Conservation (phyloP, 1,140 invertebrate genomes). For the Camponotus floridanus region DNA sequence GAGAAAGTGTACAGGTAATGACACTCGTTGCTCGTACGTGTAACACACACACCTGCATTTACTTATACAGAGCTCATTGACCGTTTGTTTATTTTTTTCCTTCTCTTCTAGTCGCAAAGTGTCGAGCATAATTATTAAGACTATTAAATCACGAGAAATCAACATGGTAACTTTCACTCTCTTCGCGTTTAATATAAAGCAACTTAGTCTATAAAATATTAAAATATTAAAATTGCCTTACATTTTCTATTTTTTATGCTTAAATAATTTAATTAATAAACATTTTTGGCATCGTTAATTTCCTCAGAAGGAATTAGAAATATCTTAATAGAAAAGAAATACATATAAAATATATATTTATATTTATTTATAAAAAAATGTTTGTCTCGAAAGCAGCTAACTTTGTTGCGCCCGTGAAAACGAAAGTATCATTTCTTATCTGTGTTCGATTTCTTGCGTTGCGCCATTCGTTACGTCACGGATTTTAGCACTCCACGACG, state of each 20-base stretch:
- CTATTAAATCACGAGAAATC: slow-evolving; percentile 44
- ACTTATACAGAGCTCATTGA: slow-evolving; percentile 26
- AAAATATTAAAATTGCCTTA: background rate
- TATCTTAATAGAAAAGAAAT: background rate
- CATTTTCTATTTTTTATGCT: background rate
- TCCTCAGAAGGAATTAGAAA: background rate
- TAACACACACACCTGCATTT: slow-evolving; percentile 19
- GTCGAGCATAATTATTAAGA: slow-evolving; percentile 43
- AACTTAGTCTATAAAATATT: background rate
- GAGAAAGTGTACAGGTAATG: slow-evolving; percentile 65
- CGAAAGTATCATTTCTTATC: background rate
- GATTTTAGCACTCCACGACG: slow-evolving; percentile 28
- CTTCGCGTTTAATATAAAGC: slow-evolving; percentile 1
- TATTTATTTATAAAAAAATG: background rate
- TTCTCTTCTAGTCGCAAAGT: slow-evolving; percentile 9
- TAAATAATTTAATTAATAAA: background rate
- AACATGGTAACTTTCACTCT: background rate
- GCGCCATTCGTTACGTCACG: slow-evolving; percentile 45
- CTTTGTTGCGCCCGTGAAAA: slow-evolving; percentile 17
- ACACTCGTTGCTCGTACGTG: slow-evolving; percentile 46
- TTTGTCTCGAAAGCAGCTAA: background rate
- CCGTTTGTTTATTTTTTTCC: slow-evolving; percentile 39
- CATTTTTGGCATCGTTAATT: background rate
- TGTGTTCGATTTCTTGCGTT: slow-evolving; percentile 37
- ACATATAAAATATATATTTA: too few relatives aligned